phyloP scores from a whole-genome alignment of 1,140 invertebrate genomes.

The Dermatophagoides farinae region DNA sequence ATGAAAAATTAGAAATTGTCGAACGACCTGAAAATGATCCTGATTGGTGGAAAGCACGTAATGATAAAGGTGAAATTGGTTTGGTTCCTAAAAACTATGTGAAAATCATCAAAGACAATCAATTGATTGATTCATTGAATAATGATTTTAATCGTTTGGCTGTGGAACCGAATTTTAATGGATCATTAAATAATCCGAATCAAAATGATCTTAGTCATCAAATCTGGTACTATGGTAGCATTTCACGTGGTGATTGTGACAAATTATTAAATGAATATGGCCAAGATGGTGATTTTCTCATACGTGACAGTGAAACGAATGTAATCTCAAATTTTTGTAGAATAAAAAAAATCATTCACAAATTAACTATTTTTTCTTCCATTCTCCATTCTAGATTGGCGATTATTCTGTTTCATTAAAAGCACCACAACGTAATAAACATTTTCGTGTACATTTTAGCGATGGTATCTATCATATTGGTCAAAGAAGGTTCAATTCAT shows the following conservation, averaged over 20 bases:
- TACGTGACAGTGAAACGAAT: slow-evolving; percentile 94
- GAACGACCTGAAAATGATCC: slow-evolving; percentile 87
- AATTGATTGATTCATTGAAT: slow-evolving; percentile 2
- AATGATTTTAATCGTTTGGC: neutral
- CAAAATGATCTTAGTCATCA: slow-evolving; percentile 23
- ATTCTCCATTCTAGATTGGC: slow-evolving; percentile 76
- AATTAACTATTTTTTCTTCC: slow-evolving; percentile 18
- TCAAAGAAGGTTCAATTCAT: slow-evolving; percentile 80
- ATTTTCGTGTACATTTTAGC: slow-evolving; percentile 94
- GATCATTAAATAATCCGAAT: neutral
- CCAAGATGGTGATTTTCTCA: slow-evolving; percentile 91
- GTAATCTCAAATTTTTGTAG: slow-evolving; percentile 38
- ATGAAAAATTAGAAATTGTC: slow-evolving; percentile 77
- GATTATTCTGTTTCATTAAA: slow-evolving; percentile 96
- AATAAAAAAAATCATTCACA: neutral
- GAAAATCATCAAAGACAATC: slow-evolving; percentile 30
- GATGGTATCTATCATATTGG: slow-evolving; percentile 85
- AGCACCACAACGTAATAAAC: slow-evolving; percentile 90
- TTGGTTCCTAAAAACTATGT: slow-evolving; percentile 92
- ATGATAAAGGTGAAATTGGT: slow-evolving; percentile 66
- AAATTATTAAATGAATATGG: slow-evolving; percentile 76
- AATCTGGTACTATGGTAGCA: slow-evolving; percentile 88
- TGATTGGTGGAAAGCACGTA: slow-evolving; percentile 91
- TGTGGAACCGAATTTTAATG: neutral
- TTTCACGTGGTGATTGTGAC: slow-evolving; percentile 85